These are phyloP conservation scores for Sipha maydis DNA, from an alignment of 2,888 invertebrate species.

Conservation along the genomic window DNA sequence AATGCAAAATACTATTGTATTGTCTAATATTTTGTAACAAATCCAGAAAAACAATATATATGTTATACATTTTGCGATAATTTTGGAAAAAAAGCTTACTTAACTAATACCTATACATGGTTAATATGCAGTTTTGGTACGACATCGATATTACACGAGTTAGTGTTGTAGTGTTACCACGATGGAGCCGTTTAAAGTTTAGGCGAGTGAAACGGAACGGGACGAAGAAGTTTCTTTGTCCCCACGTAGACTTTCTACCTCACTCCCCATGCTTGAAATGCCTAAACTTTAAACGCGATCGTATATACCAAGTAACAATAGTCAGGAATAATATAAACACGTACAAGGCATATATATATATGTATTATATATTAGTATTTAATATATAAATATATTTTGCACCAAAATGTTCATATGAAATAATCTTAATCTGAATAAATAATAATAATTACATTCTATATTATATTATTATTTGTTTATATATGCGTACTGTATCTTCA, in stretches of 20 bases:
- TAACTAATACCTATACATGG: no score
- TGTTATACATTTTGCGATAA: neutral
- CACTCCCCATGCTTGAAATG: neutral
- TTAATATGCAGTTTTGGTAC: neutral
- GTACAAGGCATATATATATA: neutral
- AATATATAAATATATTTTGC: neutral
- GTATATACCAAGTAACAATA: conserved; percentile 5
- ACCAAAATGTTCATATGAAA: neutral
- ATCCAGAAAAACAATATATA: no score
- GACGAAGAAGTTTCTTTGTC: conserved; percentile 1
- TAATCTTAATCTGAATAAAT: neutral
- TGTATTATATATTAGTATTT: no score
- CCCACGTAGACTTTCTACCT: neutral
- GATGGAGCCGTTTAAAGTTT: conserved; percentile 6
- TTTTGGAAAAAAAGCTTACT: neutral
- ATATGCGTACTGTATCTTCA: neutral
- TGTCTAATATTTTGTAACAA: no score
- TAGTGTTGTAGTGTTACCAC: neutral
- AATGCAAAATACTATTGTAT: no score
- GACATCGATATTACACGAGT: neutral
- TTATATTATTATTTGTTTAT: neutral
- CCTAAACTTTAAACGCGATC: neutral
- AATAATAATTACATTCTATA: neutral
- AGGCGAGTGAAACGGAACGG: neutral
- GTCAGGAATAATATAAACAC: neutral